Conservation (phyloP, 2,797 vertebrate species). For the Mus spretus region DNA sequence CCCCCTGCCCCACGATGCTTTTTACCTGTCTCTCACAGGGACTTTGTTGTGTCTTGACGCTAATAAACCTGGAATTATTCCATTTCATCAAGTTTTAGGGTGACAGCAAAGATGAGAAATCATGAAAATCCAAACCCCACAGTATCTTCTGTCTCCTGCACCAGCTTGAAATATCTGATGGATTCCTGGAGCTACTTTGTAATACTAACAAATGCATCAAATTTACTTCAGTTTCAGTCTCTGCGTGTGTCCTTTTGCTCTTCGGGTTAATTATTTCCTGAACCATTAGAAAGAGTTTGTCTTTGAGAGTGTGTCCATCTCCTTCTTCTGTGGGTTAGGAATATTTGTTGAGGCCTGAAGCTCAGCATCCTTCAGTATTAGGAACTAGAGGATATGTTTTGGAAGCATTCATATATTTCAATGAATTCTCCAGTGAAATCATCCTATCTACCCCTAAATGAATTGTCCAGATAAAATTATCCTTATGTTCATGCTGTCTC, state of each 20-base stretch:
- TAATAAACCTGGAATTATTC: constrained; percentile 76
- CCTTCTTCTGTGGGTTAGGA: not conserved
- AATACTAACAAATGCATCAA: not conserved
- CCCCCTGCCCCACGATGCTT: not conserved
- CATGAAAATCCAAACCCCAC: constrained; percentile 5
- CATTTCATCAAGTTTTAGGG: constrained; percentile 63
- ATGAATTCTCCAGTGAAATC: not conserved
- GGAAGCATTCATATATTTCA: not conserved
- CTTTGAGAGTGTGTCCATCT: not conserved
- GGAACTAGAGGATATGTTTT: not conserved
- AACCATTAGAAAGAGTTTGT: not conserved
- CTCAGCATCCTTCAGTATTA: not conserved
- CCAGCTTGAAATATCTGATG: not conserved
- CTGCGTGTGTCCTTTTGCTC: not conserved
- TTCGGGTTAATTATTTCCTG: not conserved
- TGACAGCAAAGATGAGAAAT: constrained; percentile 16
- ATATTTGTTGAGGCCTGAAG: not conserved
- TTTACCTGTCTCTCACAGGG: constrained; percentile 36
- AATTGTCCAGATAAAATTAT: too few species aligned
- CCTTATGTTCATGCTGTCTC: rapidly evolving
- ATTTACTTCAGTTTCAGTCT: not conserved
- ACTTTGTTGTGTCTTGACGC: not conserved
- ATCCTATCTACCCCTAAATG: not conserved
- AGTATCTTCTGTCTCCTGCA: not conserved
- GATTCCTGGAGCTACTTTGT: not conserved